Evolutionary conservation across 2,888 invertebrate genomes (phyloP).

Genomic region (Tribolium freemani): DNA sequence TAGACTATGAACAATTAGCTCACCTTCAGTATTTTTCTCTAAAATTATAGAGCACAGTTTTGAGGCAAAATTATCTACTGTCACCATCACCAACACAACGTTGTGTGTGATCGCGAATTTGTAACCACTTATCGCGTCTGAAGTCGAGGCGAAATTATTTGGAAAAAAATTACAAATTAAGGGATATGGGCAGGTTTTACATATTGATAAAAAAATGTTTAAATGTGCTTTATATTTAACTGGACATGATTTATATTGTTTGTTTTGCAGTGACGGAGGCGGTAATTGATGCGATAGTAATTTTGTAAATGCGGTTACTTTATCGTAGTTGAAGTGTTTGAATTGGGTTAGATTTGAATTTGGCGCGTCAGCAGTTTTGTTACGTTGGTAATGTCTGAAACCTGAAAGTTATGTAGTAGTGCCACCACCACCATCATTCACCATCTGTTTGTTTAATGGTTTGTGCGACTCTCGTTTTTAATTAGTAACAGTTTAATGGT

Average conservation of each 20-base stretch:
- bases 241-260: not conserved
- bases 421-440: constrained; percentile 39
- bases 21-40: constrained; percentile 70
- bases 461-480: constrained; percentile 35
- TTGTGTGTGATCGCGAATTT: constrained; percentile 21
- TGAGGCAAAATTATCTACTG: constrained; percentile 71
- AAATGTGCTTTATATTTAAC: not conserved
- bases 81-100: constrained; percentile 58
- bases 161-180: not conserved
- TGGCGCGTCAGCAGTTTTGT: constrained; percentile 24
- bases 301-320: not conserved
- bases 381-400: constrained; percentile 30
- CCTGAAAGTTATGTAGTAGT: constrained; percentile 32
- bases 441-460: constrained; percentile 45
- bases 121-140: constrained; percentile 6
- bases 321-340: no score
- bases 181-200: no score
- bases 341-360: constrained; percentile 31
- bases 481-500: constrained; percentile 10
- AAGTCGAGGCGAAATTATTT: not conserved
- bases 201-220: no score
- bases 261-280: not conserved
- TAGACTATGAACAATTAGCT: constrained; percentile 46
- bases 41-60: constrained; percentile 73
- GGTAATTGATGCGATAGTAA: not conserved